Conservation (phyloP, 2,888 invertebrate species). For the Thymelicus sylvestris region DNA sequence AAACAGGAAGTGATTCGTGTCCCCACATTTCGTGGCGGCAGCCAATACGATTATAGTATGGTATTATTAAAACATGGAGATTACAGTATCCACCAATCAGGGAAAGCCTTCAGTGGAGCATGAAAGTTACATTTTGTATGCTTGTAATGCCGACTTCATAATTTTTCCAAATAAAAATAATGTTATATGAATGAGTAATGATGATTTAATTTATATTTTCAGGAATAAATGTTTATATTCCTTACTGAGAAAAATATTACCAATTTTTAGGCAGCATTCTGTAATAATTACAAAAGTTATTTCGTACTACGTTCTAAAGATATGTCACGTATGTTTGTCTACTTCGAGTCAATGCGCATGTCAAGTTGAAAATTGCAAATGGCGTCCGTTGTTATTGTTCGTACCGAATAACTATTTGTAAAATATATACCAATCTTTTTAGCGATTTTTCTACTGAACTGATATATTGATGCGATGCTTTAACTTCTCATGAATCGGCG, state of each 20-base stretch:
- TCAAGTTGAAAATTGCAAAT: constrained; percentile 96
- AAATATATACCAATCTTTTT: constrained; percentile 88
- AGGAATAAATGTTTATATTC: constrained; percentile 11
- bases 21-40: constrained; percentile 73
- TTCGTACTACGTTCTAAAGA: constrained; percentile 59
- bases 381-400: constrained; percentile 99
- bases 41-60: constrained; percentile 63
- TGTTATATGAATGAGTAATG: background rate
- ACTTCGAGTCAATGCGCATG: constrained; percentile 87
- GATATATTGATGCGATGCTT: constrained; percentile 81
- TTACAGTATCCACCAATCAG: constrained; percentile 69
- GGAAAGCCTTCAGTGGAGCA: constrained; percentile 67
- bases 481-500: constrained; percentile 79
- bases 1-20: constrained; percentile 80
- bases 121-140: constrained; percentile 62
- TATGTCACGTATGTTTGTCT: constrained; percentile 75
- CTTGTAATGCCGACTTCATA: constrained; percentile 56
- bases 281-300: background rate
- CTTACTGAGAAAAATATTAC: constrained; percentile 15
- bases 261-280: background rate
- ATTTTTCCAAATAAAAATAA: background rate
- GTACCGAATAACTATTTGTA: constrained; percentile 92
- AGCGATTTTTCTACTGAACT: constrained; percentile 85
- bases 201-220: background rate
- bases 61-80: constrained; percentile 70